Evolutionary conservation across 2,113 vertebrate species (phyloP), one percentile per base, ranked within the genome.

Genomic region (Oreochromis niloticus): DNA sequence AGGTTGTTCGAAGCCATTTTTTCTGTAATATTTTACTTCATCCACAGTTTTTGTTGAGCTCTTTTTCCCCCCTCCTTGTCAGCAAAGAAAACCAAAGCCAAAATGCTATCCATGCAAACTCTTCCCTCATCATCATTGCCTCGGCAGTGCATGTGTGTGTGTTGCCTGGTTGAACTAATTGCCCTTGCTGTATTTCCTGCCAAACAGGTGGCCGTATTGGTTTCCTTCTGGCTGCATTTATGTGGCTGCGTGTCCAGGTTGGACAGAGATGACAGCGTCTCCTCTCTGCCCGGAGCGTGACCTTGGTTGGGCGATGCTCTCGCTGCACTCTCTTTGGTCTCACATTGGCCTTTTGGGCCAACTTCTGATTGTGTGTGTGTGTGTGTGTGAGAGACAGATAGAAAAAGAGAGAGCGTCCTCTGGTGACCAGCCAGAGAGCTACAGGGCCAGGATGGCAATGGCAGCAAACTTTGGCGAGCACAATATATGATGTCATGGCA

Each of bases 141-240:
- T 73, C 71, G 75, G 92, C 85, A 46, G 68, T 36, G 16, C 73
- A 13, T 68, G 81, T 91, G 84, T 68, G 85, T 91, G 85, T 52
- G 36, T 85, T 86, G 56, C 83, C 80, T 83, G 89, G 79, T 89
- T 87, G 89, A 86, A 92, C 88, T 92, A 93, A 94, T 95, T 91
- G 89, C 84, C 87, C 86, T 91, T n/a, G 55, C 81, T 68, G 86
- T 84, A 46, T 81, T 84, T 84, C 32, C 85, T 88, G 88, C 93
- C 93, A 93, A 95, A 92, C 92, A 92, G 91, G 93, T 93, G 90
- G 91, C 90, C 86, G 84, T 91, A 88, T 93, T 92, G 91, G 81
- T 91, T 91, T 92, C 90, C 91, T 93, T 86, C 92, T 93, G 90
- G 93, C 92, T 82, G 82, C 80, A 6, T 89, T 90, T 78, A 56